A percentile compares a stretch with the other conserved stretches of the same genome.
Evolutionary conservation across 2,888 invertebrate species (phyloP).

Genomic region (Norana najaformis): DNA sequence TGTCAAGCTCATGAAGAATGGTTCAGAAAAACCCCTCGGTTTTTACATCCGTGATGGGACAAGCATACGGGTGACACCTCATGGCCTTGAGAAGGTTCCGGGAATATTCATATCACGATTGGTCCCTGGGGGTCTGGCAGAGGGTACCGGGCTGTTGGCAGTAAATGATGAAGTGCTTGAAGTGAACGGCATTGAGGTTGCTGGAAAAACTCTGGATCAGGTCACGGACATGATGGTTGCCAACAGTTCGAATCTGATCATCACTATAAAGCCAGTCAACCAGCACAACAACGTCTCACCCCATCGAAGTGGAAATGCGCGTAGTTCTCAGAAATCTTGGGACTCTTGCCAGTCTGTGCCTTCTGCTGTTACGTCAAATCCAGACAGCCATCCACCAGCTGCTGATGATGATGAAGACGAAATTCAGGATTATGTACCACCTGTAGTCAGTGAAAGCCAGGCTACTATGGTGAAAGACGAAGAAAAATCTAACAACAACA

Average conservation of each 20-base stretch:
- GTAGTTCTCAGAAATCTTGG: conserved; percentile 7
- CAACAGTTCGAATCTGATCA: conserved; percentile 89
- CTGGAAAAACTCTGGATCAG: conserved; percentile 81
- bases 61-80: conserved; percentile 58
- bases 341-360: conserved; percentile 19
- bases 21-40: conserved; percentile 77
- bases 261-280: conserved; percentile 97
- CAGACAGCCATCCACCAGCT: not conserved
- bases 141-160: conserved; percentile 91
- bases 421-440: conserved; percentile 18
- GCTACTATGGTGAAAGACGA: not conserved
- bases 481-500: conserved; percentile 9
- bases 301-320: conserved; percentile 32
- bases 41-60: conserved; percentile 84
- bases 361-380: not conserved
- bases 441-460: not conserved
- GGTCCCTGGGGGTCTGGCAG: conserved; percentile 91
- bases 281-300: conserved; percentile 65
- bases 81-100: conserved; percentile 58
- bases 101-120: conserved; percentile 92
- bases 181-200: conserved; percentile 97
- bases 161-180: conserved; percentile 93
- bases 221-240: conserved; percentile 99
- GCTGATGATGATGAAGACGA: conserved; percentile 16
- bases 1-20: conserved; percentile 71